Conservation (phyloP, 2,797 vertebrate species). For the Dicrostonyx torquatus region DNA sequence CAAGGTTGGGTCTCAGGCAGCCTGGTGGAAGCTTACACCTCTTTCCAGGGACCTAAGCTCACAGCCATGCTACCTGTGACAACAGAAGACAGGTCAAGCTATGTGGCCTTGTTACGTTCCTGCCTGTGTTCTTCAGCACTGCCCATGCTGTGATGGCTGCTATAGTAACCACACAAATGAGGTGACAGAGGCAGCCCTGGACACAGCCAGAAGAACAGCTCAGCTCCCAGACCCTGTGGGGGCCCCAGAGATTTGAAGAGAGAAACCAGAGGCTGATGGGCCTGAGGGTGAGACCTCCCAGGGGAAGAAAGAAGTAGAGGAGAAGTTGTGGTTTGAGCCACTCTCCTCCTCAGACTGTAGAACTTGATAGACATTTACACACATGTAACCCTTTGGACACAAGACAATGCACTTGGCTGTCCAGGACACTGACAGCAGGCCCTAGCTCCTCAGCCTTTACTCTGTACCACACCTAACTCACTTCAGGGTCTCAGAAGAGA, state of each 20-base stretch:
- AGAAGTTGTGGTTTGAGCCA: background rate
- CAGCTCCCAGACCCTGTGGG: background rate
- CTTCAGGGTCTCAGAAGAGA: background rate
- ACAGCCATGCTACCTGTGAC: background rate
- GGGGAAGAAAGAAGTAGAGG: background rate
- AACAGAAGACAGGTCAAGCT: background rate
- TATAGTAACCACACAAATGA: background rate
- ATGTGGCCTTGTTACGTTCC: background rate
- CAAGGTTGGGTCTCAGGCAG: background rate
- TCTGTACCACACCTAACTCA: background rate
- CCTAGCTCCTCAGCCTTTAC: background rate
- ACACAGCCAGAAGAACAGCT: background rate
- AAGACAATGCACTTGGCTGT: background rate
- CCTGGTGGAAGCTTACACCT: background rate
- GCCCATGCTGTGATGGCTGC: background rate
- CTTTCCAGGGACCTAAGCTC: background rate
- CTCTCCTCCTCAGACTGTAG: background rate
- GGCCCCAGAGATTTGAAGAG: background rate
- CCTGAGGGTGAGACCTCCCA: background rate
- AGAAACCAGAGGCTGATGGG: background rate
- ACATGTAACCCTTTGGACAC: background rate
- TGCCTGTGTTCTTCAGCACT: background rate
- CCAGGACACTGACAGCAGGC: background rate
- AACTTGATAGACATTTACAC: background rate
- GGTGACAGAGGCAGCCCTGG: background rate